These are phyloP conservation scores for Mythimna lalbum DNA, from an alignment of 2,888 invertebrate species.

Conservation along the genomic window DNA sequence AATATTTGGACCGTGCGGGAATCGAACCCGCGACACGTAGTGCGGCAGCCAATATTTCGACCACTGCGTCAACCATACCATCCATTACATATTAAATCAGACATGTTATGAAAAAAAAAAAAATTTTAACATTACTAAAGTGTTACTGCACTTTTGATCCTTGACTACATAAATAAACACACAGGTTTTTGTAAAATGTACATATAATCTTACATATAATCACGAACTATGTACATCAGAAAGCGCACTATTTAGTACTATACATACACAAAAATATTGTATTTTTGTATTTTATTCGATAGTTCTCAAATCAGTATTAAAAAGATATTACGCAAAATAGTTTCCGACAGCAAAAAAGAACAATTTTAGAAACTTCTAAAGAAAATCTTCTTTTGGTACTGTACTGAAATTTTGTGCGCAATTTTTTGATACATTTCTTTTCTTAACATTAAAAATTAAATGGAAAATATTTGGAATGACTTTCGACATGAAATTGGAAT, in stretches of 20 bases:
- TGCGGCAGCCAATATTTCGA: too few relatives aligned
- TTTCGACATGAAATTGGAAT: conserved; percentile 3
- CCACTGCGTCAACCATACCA: too few relatives aligned
- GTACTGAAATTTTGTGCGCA: conserved; percentile 53
- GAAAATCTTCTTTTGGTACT: not conserved
- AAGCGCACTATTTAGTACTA: conserved; percentile 81
- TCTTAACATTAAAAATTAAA: conserved; percentile 13
- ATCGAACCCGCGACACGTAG: too few relatives aligned
- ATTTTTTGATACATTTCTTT: conserved; percentile 38
- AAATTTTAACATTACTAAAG: too few relatives aligned
- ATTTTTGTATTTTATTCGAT: conserved; percentile 63
- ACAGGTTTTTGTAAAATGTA: conserved; percentile 85
- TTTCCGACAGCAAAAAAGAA: conserved; percentile 33
- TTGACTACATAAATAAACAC: conserved; percentile 64
- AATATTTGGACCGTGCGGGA: too few relatives aligned
- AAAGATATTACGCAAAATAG: conserved; percentile 33
- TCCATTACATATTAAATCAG: too few relatives aligned
- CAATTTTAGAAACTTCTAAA: not conserved
- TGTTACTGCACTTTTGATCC: not conserved
- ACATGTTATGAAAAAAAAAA: too few relatives aligned
- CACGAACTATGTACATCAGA: conserved; percentile 88
- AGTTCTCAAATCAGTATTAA: conserved; percentile 24
- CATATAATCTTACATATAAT: conserved; percentile 89
- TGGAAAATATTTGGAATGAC: conserved; percentile 10
- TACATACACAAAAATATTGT: conserved; percentile 86